These are phyloP conservation scores for Lateolabrax maculatus DNA, from an alignment of 2,797 vertebrate species.

Conservation along the genomic window DNA sequence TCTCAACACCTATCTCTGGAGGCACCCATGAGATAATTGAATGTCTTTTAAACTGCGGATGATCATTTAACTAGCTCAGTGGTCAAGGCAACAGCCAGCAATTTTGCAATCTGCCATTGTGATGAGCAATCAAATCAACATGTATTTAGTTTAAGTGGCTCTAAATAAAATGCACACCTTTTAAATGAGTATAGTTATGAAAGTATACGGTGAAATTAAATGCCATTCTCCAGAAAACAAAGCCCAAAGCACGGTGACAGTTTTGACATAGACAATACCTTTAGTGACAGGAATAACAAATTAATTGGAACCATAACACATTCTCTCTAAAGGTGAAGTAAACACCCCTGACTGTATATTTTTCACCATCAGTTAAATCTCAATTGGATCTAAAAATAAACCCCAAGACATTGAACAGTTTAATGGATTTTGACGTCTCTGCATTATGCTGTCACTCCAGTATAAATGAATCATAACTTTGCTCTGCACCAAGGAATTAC, in stretches of 20 bases:
- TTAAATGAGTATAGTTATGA: conserved; percentile 85
- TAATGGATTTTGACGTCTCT: conserved; percentile 99
- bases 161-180: conserved; percentile 80
- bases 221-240: conserved; percentile 88
- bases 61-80: conserved; percentile 82
- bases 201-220: conserved; percentile 92
- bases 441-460: conserved; percentile 99
- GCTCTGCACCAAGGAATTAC: conserved; percentile 97
- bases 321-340: conserved; percentile 99
- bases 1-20: conserved; percentile 66
- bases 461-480: conserved; percentile 99
- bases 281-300: conserved; percentile 99
- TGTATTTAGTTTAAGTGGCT: conserved; percentile 83
- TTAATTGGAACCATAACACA: conserved; percentile 99
- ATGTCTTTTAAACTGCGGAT: conserved; percentile 81
- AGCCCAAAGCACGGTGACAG: conserved; percentile 92
- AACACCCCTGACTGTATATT: conserved; percentile 99
- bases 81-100: conserved; percentile 76
- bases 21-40: conserved; percentile 79
- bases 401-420: conserved; percentile 99
- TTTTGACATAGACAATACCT: conserved; percentile 96
- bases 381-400: conserved; percentile 99
- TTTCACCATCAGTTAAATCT: conserved; percentile 99
- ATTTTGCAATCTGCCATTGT: conserved; percentile 83
- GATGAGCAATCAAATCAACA: conserved; percentile 87